Conservation (phyloP, 2,113 vertebrate species). For the Choloepus hoffmanni region DNA sequence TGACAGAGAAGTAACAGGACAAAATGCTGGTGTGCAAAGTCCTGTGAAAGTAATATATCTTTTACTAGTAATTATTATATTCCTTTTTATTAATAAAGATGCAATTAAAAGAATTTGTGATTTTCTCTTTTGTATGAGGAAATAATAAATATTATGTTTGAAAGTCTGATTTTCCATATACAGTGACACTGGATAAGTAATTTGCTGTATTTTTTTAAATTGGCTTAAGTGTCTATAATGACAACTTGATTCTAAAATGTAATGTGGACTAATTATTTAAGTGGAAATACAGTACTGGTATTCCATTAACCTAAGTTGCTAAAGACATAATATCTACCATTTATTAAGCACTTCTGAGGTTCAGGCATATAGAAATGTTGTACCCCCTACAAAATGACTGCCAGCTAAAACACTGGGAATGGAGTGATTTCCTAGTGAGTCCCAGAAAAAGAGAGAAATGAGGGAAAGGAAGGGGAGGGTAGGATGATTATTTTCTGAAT, state of each 20-base stretch:
- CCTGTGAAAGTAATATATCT: conserved; percentile 84
- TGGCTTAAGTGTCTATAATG: conserved; percentile 80
- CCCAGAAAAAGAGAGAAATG: not conserved
- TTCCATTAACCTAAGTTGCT: not conserved
- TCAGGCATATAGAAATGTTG: not conserved
- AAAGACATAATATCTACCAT: not conserved
- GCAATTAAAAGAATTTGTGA: conserved; percentile 86
- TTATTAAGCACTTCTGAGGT: not conserved
- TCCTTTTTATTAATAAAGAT: conserved; percentile 87
- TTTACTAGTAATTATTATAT: conserved; percentile 83
- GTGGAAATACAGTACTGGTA: conserved; percentile 44
- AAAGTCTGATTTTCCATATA: conserved; percentile 78
- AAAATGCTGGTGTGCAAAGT: conserved; percentile 75
- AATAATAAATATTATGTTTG: conserved; percentile 81
- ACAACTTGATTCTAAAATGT: conserved; percentile 79
- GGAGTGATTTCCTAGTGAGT: not conserved
- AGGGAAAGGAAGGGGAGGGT: not conserved
- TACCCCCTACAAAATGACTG: not conserved
- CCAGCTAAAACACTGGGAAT: fast-evolving
- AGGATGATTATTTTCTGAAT: not conserved
- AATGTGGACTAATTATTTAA: conserved; percentile 56
- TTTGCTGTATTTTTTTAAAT: conserved; percentile 85
- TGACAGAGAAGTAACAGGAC: conserved; percentile 77
- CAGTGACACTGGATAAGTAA: conserved; percentile 75
- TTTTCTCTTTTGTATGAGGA: conserved; percentile 82